These are phyloP conservation scores for Drosophila prolongata DNA, from an alignment of 2,888 invertebrate genomes.

Conservation along the genomic window DNA sequence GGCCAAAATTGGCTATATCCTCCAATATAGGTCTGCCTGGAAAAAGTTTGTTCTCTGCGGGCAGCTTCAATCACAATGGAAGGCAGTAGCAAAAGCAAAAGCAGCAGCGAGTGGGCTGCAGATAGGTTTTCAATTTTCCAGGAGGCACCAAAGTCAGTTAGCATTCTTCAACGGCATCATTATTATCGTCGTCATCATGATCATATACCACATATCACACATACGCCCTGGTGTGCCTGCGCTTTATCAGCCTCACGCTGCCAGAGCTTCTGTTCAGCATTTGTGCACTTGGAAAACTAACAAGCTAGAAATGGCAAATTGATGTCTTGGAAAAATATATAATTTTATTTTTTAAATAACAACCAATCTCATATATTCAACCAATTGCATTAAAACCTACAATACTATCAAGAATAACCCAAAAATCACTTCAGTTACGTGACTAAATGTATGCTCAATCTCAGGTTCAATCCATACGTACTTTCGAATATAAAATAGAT, in stretches of 20 bases:
- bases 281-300: not conserved
- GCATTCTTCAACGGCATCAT: conserved; percentile 27
- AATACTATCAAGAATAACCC: too few species aligned
- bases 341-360: too few species aligned
- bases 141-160: conserved; percentile 45
- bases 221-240: conserved; percentile 38
- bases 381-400: too few species aligned
- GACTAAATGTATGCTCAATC: too few species aligned
- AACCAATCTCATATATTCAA: too few species aligned
- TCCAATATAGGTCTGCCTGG: conserved; percentile 31
- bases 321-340: too few species aligned
- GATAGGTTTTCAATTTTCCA: conserved; percentile 43
- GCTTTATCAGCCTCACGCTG: conserved; percentile 44
- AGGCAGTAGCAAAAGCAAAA: not conserved
- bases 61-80: conserved; percentile 34
- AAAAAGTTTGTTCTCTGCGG: conserved; percentile 41
- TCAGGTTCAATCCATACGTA: too few species aligned
- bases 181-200: conserved; percentile 27
- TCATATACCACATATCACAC: conserved; percentile 29
- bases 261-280: conserved; percentile 35
- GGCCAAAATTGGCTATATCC: conserved; percentile 44
- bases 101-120: conserved; percentile 7
- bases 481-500: too few species aligned
- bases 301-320: too few species aligned
- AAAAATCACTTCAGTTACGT: too few species aligned